A percentile compares a stretch with the other conserved stretches of the same genome.
These are phyloP conservation scores for Tachysurus vachellii DNA, from an alignment of 2,113 vertebrate species.

Conservation along the genomic window DNA sequence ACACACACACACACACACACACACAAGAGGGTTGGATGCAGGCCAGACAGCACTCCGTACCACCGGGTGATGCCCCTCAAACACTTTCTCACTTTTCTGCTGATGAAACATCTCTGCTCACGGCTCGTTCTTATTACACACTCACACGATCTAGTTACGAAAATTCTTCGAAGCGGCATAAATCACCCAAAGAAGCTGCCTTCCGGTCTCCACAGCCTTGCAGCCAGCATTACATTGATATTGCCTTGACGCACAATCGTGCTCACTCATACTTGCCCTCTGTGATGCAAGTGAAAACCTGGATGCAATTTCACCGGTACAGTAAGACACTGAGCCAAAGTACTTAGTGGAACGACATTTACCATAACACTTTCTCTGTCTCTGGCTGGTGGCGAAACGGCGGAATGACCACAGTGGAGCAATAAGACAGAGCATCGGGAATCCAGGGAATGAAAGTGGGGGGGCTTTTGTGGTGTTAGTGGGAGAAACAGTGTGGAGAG, in stretches of 20 bases:
- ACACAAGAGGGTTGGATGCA: neutral
- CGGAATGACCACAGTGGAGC: conserved; percentile 67
- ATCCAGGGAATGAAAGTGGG: conserved; percentile 37
- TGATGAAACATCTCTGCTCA: conserved; percentile 28
- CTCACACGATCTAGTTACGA: conserved; percentile 26
- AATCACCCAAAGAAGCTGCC: conserved; percentile 62
- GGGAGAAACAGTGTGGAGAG: conserved; percentile 19
- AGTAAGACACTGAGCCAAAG: conserved; percentile 56
- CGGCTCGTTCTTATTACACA: conserved; percentile 25
- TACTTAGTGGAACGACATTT: conserved; percentile 21
- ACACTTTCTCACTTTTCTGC: conserved; percentile 22
- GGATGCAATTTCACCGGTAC: conserved; percentile 36
- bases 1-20: conserved; percentile 29
- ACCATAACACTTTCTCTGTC: conserved; percentile 52
- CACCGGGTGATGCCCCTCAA: conserved; percentile 23
- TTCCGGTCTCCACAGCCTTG: conserved; percentile 54
- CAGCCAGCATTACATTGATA: conserved; percentile 36
- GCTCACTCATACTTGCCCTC: conserved; percentile 18
- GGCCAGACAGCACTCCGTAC: conserved; percentile 24
- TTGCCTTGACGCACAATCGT: conserved; percentile 32
- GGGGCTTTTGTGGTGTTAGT: conserved; percentile 24
- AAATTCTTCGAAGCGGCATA: conserved; percentile 44
- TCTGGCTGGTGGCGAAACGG: conserved; percentile 64
- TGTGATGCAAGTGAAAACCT: conserved; percentile 47
- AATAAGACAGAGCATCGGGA: conserved; percentile 65